Evolutionary conservation across 1,140 invertebrate genomes (phyloP), one percentile per base, ranked within the genome.

Genomic region (Proctacanthus coquilletti): DNA sequence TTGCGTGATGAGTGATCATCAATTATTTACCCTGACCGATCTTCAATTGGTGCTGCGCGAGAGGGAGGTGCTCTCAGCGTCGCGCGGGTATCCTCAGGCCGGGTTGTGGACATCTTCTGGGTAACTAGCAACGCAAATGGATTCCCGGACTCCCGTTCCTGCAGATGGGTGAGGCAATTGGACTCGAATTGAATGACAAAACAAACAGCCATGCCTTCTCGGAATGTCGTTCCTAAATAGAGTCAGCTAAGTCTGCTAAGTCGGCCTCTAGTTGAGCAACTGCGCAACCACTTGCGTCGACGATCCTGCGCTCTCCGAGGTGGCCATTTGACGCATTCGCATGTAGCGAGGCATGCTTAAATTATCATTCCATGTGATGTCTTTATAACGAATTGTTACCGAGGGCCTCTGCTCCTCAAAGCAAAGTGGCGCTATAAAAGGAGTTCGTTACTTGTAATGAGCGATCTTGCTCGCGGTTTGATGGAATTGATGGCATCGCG

Each of bases 341-440:
- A 13, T 27, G 23, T 27, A 8, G 8, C 13, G 23, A 27, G 13
- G 23, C n/a, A 27, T 27, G 23, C 23, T 27, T 13, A 27, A 27
- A 27, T 27, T 27, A 27, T 27, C 23, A 27, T 27, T 27, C 23
- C 23, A 27, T 27, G 23, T 27, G 23, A 27, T 27, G 23, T 27
- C 23, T 27, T 27, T 27, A 27, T 27, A 27, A 27, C 23, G 23
- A 27, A 27, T 27, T 27, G 23, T 27, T 9, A 27, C 23, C 13
- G 23, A 27, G 23, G 23, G 13, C 13, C 23, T 8, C 13, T 27
- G 23, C 23, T 27, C 23, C 23, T 27, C 13, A 9, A 13, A 8
- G 23, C 23, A 27, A 27, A 27, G 13, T 27, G 23, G 8, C 13
- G 13, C 23, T 13, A 27, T 27, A 27, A 27, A 27, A 27, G 23